A percentile compares a stretch with the other conserved stretches of the same genome.
Conservation (phyloP, 1,140 invertebrate genomes). For the Pseudomyrmex gracilis region DNA sequence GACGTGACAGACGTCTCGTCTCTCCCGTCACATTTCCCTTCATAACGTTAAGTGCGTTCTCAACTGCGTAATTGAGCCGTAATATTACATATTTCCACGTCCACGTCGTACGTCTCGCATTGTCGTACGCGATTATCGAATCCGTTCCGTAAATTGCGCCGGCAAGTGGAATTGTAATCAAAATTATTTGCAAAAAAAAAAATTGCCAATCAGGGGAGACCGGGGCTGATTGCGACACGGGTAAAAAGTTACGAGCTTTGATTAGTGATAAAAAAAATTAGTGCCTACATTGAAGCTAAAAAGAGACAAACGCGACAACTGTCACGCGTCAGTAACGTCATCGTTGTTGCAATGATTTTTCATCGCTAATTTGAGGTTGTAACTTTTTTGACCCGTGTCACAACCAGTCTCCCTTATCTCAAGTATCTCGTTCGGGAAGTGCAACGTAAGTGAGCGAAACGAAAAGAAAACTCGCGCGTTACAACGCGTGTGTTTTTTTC, state of each 20-base stretch:
- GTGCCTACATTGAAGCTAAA: no score
- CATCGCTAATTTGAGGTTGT: no score
- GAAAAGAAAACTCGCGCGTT: no score
- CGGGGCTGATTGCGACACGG: no score
- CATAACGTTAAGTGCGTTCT: conserved; percentile 59
- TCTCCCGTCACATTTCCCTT: conserved; percentile 64
- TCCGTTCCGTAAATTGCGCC: neutral
- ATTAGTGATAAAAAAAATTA: no score
- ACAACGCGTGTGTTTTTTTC: no score
- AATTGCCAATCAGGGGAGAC: neutral
- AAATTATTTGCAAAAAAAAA: neutral
- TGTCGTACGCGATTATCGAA: conserved; percentile 44
- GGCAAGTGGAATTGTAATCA: neutral
- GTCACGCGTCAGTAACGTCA: no score
- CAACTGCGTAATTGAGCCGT: conserved; percentile 70
- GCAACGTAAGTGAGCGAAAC: neutral
- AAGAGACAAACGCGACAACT: no score
- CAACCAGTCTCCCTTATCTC: no score
- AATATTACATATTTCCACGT: conserved; percentile 65
- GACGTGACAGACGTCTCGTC: conserved; percentile 54
- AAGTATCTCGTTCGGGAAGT: neutral
- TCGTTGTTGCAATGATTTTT: no score
- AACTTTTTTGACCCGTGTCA: no score
- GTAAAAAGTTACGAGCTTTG: no score
- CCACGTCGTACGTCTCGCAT: conserved; percentile 29